phyloP scores from a whole-genome alignment of 1,140 invertebrate species.

The Nasonia giraulti region DNA sequence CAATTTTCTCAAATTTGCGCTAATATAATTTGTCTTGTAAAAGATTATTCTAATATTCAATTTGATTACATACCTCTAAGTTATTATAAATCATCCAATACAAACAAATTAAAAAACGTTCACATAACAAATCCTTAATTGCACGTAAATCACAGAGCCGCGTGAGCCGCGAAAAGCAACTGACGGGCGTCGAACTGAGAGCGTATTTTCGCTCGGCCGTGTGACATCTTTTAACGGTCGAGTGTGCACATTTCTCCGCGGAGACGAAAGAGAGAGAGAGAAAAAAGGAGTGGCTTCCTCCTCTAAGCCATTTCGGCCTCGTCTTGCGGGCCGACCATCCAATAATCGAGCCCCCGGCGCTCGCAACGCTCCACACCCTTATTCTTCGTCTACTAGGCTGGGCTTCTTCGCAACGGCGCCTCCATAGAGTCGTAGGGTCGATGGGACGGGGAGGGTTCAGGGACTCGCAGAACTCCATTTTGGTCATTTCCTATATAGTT shows the following conservation, averaged over 20 bases:
- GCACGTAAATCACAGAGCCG: not conserved
- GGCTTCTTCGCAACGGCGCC: not conserved
- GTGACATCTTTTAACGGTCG: constrained; percentile 46
- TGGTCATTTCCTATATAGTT: constrained; percentile 28
- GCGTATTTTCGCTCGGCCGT: not conserved
- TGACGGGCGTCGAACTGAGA: constrained; percentile 16
- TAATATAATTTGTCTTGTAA: too few relatives aligned
- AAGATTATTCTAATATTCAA: too few relatives aligned
- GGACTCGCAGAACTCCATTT: constrained; percentile 27
- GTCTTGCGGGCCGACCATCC: constrained; percentile 58
- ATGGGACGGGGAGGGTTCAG: not conserved
- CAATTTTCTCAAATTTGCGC: too few relatives aligned
- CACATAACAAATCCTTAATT: too few relatives aligned
- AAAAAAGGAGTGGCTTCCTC: constrained; percentile 53
- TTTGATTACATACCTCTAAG: too few relatives aligned
- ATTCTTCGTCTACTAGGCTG: constrained; percentile 3
- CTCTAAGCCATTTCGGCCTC: constrained; percentile 54
- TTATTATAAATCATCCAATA: too few relatives aligned
- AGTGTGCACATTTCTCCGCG: not conserved
- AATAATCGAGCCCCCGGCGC: constrained; percentile 57
- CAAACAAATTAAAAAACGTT: not conserved
- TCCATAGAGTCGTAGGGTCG: constrained; percentile 24
- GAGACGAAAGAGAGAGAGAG: not conserved
- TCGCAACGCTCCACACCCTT: constrained; percentile 36
- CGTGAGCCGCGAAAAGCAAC: not conserved